A percentile compares a stretch with the other conserved stretches of the same genome.
These are phyloP conservation scores for Lamprologus callipterus DNA, from an alignment of 2,113 vertebrate genomes.

Conservation along the genomic window DNA sequence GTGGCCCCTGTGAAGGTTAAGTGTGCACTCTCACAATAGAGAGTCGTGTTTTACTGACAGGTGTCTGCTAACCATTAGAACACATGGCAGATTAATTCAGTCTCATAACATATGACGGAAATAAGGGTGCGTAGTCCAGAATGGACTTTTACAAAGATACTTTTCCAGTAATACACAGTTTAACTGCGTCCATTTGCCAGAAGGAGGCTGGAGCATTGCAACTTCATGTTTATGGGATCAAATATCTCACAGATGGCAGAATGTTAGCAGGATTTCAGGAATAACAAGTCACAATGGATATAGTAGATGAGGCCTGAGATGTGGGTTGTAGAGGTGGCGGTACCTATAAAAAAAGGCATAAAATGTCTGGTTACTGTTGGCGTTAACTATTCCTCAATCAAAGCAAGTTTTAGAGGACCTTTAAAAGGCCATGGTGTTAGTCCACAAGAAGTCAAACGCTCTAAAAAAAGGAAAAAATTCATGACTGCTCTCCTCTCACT, in stretches of 20 bases:
- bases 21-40: constrained; percentile 11
- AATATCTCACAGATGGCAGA: not conserved
- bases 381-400: not conserved
- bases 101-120: not conserved
- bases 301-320: not conserved
- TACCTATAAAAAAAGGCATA: not conserved
- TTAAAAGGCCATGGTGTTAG: not conserved
- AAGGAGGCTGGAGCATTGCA: not conserved
- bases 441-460: not conserved
- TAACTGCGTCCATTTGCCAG: not conserved
- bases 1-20: constrained; percentile 22
- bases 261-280: not conserved
- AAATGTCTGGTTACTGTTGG: not conserved
- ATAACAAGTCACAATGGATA: not conserved
- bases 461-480: not conserved
- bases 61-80: constrained; percentile 43
- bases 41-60: constrained; percentile 59
- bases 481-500: not conserved
- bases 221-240: not conserved
- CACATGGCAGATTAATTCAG: constrained; percentile 25
- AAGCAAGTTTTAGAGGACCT: not conserved
- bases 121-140: not conserved
- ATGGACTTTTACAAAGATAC: not conserved
- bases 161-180: not conserved
- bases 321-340: not conserved